These are phyloP conservation scores for Phaetusa simplex DNA, from an alignment of 2,113 vertebrate genomes.

Conservation along the genomic window DNA sequence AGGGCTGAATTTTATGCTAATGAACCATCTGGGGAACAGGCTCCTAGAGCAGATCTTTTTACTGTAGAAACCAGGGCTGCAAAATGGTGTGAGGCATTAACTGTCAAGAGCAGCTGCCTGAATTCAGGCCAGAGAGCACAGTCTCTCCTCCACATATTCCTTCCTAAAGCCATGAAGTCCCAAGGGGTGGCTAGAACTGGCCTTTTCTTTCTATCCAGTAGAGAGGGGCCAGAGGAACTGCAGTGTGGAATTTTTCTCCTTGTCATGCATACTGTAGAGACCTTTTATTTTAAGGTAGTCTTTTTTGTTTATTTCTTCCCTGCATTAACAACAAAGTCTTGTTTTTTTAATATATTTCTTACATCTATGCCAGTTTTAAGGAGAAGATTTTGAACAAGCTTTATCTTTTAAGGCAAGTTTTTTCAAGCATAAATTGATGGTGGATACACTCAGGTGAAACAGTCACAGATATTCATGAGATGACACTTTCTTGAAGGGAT, in stretches of 20 bases:
- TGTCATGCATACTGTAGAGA: neutral
- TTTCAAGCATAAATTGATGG: neutral
- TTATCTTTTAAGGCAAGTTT: neutral
- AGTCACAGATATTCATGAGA: neutral
- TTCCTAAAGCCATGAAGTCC: neutral
- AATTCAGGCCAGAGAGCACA: neutral
- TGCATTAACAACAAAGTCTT: neutral
- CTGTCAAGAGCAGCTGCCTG: neutral
- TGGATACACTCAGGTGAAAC: neutral
- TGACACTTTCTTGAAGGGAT: neutral
- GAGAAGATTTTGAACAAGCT: neutral
- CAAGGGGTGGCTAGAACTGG: neutral
- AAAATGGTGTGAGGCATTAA: neutral
- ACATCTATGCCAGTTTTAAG: neutral
- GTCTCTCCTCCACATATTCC: neutral
- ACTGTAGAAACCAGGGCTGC: neutral
- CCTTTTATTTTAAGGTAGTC: neutral
- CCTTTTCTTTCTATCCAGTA: neutral
- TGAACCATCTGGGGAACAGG: neutral
- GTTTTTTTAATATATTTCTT: neutral
- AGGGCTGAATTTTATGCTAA: neutral
- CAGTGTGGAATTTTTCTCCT: neutral
- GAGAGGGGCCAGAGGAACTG: neutral
- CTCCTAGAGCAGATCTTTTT: neutral
- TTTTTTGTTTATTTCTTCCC: neutral